Evolutionary conservation across 1,140 invertebrate genomes (phyloP).

Genomic region (Cyclina sinensis): DNA sequence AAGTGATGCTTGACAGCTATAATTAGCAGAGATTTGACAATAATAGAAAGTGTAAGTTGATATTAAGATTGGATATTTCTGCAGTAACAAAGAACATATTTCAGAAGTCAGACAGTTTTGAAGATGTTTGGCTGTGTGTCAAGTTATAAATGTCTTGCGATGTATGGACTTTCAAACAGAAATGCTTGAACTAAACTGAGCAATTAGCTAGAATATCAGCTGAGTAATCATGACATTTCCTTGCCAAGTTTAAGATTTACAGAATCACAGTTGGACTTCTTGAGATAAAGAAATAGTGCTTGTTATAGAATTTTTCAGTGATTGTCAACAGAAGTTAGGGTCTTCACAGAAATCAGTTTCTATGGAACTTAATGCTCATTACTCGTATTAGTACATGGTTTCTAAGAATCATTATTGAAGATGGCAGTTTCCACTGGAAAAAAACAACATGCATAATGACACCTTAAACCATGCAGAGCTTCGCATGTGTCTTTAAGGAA

Average conservation of each 20-base stretch:
- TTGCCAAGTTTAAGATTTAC: no score
- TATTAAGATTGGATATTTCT: background rate
- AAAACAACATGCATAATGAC: background rate
- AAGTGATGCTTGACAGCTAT: constrained; percentile 13
- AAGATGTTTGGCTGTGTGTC: no score
- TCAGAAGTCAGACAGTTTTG: no score
- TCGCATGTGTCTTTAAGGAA: background rate
- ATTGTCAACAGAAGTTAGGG: no score
- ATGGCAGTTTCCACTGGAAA: constrained; percentile 7
- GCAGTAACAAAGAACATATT: background rate
- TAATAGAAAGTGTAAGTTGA: background rate
- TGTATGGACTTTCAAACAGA: no score
- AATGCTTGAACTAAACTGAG: no score
- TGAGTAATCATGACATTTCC: no score
- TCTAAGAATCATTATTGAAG: background rate
- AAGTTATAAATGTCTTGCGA: no score
- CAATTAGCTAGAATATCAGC: no score
- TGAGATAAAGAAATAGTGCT: no score
- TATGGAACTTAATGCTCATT: background rate
- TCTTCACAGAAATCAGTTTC: constrained; percentile 34
- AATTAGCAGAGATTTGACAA: background rate
- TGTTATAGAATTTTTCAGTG: no score
- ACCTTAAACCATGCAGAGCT: background rate
- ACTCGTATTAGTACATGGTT: background rate
- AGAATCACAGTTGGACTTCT: no score